Base-by-base conservation (phyloP, 2,888 invertebrate species). In the Ligdia adustata region DNA sequence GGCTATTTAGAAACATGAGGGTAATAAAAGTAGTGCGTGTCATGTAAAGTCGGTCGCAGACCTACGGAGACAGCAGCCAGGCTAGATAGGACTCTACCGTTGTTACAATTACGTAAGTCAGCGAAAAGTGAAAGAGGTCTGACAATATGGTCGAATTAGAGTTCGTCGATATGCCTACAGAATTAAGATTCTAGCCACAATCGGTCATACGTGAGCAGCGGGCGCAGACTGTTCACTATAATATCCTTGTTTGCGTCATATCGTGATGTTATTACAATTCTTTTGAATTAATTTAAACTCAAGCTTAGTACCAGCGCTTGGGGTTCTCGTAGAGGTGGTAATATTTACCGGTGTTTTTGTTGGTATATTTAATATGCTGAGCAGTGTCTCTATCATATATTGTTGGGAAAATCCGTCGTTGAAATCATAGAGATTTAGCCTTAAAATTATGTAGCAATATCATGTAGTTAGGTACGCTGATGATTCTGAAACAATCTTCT, bases 1-100 rank as follows among this genome's bases (percentile, higher is more conserved):
- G 90, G 88, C 82, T 79, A 88, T 90, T 90, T 89, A 82, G 82
- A 90, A 89, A 84, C 90, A 90, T 90, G 88, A 85, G 89, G 90
- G 90, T 86, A 88, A 89, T 90, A 88, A 88, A 89, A 87, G 82
- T 87, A 87, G 88, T 88, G 84, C 86, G 87, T 86, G 86, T 82
- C 80, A 75, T 80, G 79, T 82, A 75, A 85, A 87, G 72, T 79
- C 82, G 84, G 85, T 82, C 83, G 82, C 77, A 75, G 74, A 77
- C 75, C 72, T 82, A 74, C 67, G 70, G 62, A 69, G 65, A 55
- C 57, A 44, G 52, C 57, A 63, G 58, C 85, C 82, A 85, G 59
- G 61, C 41, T 64, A 64, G 28, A 41, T 29, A 66, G 85, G 75
- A 46, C 87, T 70, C 62, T 68, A 57, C 63, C 60, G 63, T 60